Percentiles rank a stretch among this genome's conserved stretches.
Conservation (phyloP, 2,888 invertebrate species). For the Luperina testacea region DNA sequence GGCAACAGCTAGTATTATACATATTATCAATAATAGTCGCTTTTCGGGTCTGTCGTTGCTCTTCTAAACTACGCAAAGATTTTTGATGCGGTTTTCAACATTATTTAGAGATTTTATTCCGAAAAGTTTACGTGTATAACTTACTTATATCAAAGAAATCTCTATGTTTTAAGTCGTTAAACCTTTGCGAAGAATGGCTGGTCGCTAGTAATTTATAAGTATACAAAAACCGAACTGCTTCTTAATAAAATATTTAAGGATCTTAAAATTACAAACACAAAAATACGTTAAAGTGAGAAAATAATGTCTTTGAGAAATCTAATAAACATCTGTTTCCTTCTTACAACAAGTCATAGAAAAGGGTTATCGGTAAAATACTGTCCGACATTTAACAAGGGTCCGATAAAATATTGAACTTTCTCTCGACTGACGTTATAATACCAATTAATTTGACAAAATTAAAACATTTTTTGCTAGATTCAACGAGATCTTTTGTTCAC, state of each 20-base stretch:
- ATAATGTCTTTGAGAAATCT: neutral
- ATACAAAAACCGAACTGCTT: neutral
- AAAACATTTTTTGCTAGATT: slow-evolving; percentile 10
- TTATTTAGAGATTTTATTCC: neutral
- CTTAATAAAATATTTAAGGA: slow-evolving; percentile 18
- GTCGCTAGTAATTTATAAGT: neutral
- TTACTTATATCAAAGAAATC: neutral
- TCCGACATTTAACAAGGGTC: slow-evolving; percentile 10
- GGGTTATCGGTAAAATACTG: slow-evolving; percentile 25
- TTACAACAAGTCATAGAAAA: slow-evolving; percentile 26
- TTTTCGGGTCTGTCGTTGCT: neutral
- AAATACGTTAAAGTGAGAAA: neutral
- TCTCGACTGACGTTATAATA: slow-evolving; percentile 10
- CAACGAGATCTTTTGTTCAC: neutral
- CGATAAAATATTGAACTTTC: slow-evolving; percentile 32
- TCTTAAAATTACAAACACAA: slow-evolving; percentile 7
- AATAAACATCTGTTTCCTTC: slow-evolving; percentile 6
- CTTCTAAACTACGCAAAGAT: neutral
- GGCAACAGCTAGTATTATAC: too few relatives aligned
- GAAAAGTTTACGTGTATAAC: neutral
- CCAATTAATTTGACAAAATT: slow-evolving; percentile 24
- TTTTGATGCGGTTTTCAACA: neutral
- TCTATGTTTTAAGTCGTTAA: neutral
- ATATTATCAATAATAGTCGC: too few relatives aligned
- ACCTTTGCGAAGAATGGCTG: neutral